Evolutionary conservation across 2,888 invertebrate species (phyloP).

Genomic region (Pseudococcus longispinus): DNA sequence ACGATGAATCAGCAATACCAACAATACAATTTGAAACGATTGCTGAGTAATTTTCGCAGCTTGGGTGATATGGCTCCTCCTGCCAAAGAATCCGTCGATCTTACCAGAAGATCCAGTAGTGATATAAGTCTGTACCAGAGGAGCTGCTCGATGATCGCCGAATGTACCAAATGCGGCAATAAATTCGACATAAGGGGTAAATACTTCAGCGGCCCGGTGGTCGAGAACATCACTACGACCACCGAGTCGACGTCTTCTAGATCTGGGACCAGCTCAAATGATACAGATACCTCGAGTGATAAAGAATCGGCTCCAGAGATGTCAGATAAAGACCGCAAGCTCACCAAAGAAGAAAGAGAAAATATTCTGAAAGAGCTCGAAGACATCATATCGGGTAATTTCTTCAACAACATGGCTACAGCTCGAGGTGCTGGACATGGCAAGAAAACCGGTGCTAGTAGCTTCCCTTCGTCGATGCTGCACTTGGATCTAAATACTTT

Average conservation of each 20-base stretch:
- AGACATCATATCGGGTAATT: constrained; percentile 60
- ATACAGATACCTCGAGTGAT: not conserved
- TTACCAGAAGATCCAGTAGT: constrained; percentile 46
- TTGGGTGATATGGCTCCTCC: not conserved
- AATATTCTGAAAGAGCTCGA: constrained; percentile 60
- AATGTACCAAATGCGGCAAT: constrained; percentile 51
- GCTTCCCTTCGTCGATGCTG: constrained; percentile 47
- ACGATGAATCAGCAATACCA: constrained; percentile 48
- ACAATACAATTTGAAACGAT: not conserved
- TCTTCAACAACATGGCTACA: constrained; percentile 49
- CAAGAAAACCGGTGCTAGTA: constrained; percentile 60
- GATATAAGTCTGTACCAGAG: constrained; percentile 14
- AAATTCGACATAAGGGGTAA: constrained; percentile 39
- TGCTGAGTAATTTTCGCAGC: not conserved
- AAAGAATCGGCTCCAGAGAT: not conserved
- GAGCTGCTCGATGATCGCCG: constrained; percentile 40
- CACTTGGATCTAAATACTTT: constrained; percentile 46
- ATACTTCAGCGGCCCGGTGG: constrained; percentile 9
- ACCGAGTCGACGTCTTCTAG: not conserved
- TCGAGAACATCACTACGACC: constrained; percentile 22
- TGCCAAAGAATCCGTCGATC: not conserved
- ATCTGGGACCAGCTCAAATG: not conserved
- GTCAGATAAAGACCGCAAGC: constrained; percentile 50
- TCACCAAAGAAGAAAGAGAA: constrained; percentile 60
- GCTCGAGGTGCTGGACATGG: constrained; percentile 56